These are phyloP conservation scores for Brenthis hecate DNA, from an alignment of 2,888 invertebrate genomes.

Conservation along the genomic window DNA sequence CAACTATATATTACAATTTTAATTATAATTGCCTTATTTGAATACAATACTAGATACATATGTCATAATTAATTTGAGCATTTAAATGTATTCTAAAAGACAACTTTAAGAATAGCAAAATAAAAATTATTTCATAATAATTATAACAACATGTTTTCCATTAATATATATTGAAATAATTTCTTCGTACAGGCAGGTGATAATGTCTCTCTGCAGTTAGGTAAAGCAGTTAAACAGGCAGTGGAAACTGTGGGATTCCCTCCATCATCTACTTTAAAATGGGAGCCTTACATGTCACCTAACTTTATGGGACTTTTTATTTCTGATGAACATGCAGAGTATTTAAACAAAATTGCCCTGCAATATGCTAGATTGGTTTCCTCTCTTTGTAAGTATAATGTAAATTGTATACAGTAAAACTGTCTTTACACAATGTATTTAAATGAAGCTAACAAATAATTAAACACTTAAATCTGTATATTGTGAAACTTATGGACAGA, in stretches of 20 bases:
- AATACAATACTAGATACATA: too few relatives aligned
- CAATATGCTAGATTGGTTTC: constrained; percentile 91
- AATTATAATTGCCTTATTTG: too few relatives aligned
- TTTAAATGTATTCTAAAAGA: too few relatives aligned
- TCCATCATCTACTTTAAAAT: constrained; percentile 84
- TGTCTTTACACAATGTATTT: too few relatives aligned
- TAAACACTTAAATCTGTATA: too few relatives aligned
- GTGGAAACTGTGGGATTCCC: constrained; percentile 87
- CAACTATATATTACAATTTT: background rate
- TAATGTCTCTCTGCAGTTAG: constrained; percentile 86
- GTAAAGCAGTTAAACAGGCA: constrained; percentile 87
- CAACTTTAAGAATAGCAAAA: too few relatives aligned
- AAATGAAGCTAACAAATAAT: too few relatives aligned
- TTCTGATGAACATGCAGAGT: constrained; percentile 90
- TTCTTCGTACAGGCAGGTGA: constrained; percentile 86
- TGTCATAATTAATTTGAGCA: too few relatives aligned
- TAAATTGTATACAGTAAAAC: background rate
- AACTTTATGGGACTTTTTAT: constrained; percentile 96
- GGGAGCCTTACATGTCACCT: constrained; percentile 92
- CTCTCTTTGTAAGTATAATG: constrained; percentile 84
- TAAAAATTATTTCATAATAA: too few relatives aligned
- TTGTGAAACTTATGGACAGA: too few relatives aligned
- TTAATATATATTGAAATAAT: background rate
- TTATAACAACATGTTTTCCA: too few relatives aligned
- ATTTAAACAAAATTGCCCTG: constrained; percentile 89